Base-by-base conservation (phyloP, 2,888 invertebrate species). In the Spatulosminthurus flaviceps region DNA sequence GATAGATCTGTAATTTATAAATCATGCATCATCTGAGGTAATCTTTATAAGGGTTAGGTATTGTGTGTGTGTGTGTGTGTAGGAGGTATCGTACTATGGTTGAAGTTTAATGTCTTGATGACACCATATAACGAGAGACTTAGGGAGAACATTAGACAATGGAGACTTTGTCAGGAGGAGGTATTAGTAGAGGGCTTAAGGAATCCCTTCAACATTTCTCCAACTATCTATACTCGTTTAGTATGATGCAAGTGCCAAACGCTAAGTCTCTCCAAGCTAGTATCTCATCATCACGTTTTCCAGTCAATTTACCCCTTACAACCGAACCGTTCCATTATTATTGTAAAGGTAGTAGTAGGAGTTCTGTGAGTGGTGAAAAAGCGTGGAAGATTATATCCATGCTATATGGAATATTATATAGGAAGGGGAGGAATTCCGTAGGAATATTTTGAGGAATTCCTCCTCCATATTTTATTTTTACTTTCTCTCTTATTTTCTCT, bases 241-340 rank as follows among this genome's bases (percentile, higher is more conserved):
- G 26, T 72, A 43, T 72, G 42, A 51, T 72, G 72, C 26, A 29
- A 74, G 28, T 51, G 61, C 74, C 74, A 61, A 19, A 74, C 21
- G 21, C 19, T 74, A 74, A 74, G 26, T 29, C 74, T 60, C 26
- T 64, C n/a, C 26, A 74, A 74, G 74, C 74, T 34, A 28, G 61
- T 43, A 43, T 43, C 71, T 61, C 74, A 74, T 74, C 61, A 74
- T 60, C 60, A 74, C 74, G 61, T 74, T 60, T 51, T 61, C 74
- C 29, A 74, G 61, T 74, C 74, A 74, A 74, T 74, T 74, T 74
- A 22, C 61, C 21, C 19, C 51, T 51, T 16, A 19, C 7, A 13
- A 51, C 51, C 51, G 16, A 51, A 51, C 51, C 51, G 16, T 51
- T 51, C 51, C 51, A 11, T 51, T 51, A 51, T 51, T 51, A 51